phyloP scores from a whole-genome alignment of 2,888 invertebrate species.

The Caenorhabditis zanzibari region DNA sequence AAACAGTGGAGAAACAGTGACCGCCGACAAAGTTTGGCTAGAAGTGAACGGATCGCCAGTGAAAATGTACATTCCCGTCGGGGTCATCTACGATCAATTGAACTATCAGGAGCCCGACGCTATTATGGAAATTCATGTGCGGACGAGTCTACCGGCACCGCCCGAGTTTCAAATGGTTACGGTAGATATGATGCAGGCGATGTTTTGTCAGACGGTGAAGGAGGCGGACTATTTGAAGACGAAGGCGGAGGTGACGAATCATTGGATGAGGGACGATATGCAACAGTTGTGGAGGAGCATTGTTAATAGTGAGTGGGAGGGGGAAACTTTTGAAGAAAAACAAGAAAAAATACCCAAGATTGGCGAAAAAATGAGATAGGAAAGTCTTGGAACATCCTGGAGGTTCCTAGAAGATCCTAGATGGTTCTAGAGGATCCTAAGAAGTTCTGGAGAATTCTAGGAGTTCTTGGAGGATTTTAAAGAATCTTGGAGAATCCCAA shows the following conservation, averaged over 20 bases:
- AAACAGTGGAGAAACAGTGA: constrained; percentile 66
- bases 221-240: constrained; percentile 99
- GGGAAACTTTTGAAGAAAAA: too few relatives aligned
- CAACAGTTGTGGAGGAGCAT: constrained; percentile 96
- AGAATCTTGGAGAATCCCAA: too few relatives aligned
- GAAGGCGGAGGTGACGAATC: constrained; percentile 87
- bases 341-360: background rate
- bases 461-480: background rate
- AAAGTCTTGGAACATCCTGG: too few relatives aligned
- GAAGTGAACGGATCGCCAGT: constrained; percentile 75
- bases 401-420: too few relatives aligned
- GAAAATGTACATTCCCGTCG: constrained; percentile 87
- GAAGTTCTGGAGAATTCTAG: background rate
- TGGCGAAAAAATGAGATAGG: background rate
- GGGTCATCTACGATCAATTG: constrained; percentile 93
- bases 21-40: constrained; percentile 74
- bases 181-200: constrained; percentile 93
- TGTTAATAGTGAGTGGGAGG: constrained; percentile 89
- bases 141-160: constrained; percentile 88
- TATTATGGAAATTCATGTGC: constrained; percentile 94
- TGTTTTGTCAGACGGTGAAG: constrained; percentile 95
- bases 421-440: background rate
- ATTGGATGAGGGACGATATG: constrained; percentile 91
- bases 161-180: constrained; percentile 76
- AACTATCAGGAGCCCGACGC: constrained; percentile 81